Evolutionary conservation across 2,888 invertebrate genomes (phyloP), one percentile per base, ranked within the genome.

Genomic region (Lycaena phlaeas): DNA sequence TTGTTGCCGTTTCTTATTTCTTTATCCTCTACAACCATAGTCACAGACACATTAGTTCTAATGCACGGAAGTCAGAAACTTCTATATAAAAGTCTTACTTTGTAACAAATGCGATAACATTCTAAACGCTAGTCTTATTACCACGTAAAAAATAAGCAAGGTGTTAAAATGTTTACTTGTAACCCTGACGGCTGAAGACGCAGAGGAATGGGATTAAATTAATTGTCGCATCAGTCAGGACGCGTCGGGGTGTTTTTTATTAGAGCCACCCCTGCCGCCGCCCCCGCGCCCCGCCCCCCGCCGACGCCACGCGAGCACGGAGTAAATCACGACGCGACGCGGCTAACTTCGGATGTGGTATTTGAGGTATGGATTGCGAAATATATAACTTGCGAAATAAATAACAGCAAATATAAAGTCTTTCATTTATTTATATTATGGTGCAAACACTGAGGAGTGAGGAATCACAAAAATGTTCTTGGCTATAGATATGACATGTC

Each of bases 211-310:
- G 82, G 82, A 82, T 84, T 82, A 81, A 84, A 84, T 84, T 84
- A 82, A 84, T 82, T 82, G 82, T 82, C 82, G 77, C 82, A 84
- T 84, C 82, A 84, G 78, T 84, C 82, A 84, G 81, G 73, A 78
- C 74, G 79, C 78, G 81, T 74, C 77, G 81, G 82, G 81, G 75
- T 84, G 82, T 82, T 84, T 84, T 84, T 84, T 84, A 84, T 84
- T 84, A 82, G 81, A 81, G 77, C 79, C 72, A 70, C 68, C 51
- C 48, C 54, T 44, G 48, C 47, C 51, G 49, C 43, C 50, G 38
- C 36, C 50, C 82, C 77, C 79, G 81, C 72, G 71, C 68, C 51
- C 48, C 54, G 44, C 48, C 47, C 51, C 49, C 43, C 50, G 38
- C 36, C 50, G 52, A 38, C 41, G 30, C 48, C 38, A 48, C 43